Base-by-base conservation (phyloP, 2,888 invertebrate species). In the Cactoblastis cactorum region DNA sequence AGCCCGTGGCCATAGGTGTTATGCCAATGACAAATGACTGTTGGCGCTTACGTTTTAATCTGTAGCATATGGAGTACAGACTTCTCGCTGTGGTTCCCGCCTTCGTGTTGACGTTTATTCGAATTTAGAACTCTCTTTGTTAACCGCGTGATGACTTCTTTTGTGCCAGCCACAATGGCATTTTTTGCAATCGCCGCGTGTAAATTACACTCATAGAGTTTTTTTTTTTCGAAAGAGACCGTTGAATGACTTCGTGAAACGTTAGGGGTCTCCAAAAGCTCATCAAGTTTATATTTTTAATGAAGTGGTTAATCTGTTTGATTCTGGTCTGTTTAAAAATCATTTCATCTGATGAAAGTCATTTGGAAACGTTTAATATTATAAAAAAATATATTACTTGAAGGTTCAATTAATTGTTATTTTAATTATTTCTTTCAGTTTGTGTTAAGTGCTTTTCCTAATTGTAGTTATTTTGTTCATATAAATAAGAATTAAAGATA, bases 51-150 rank as follows among this genome's bases (percentile, higher is more conserved):
- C 82, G 73, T 78, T 79, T 83, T 84, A 83, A 88, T 86, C 85
- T 65, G 74, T 80, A 83, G 71, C 87, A 85, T 85, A 83, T 85
- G 86, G 85, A 74, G 74, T 70, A 82, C 80, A 83, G 77, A 80
- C 76, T 74, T n/a, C n/a, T n/a, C n/a, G n/a, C n/a, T n/a, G n/a
- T n/a, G n/a, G 60, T 61, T 73, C 77, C 80, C 76, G 71, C 74
- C 74, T 74, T 74, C 70, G 63, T 65, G 65, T 67, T 71, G 68
- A 72, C 72, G 67, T 72, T 64, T 69, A 64, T 78, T 83, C 73
- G 63, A 83, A 79, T 77, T 84, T 74, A 47, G 67, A 77, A 77
- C 65, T 60, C 59, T 66, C 69, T 74, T 76, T 80, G 70, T 80
- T 74, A 74, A 67, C 66, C 57, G 59, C 65, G 63, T 83, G 86